A percentile compares a stretch with the other conserved stretches of the same genome.
Conservation (phyloP, 2,797 vertebrate genomes). For the Pagetopsis macropterus region DNA sequence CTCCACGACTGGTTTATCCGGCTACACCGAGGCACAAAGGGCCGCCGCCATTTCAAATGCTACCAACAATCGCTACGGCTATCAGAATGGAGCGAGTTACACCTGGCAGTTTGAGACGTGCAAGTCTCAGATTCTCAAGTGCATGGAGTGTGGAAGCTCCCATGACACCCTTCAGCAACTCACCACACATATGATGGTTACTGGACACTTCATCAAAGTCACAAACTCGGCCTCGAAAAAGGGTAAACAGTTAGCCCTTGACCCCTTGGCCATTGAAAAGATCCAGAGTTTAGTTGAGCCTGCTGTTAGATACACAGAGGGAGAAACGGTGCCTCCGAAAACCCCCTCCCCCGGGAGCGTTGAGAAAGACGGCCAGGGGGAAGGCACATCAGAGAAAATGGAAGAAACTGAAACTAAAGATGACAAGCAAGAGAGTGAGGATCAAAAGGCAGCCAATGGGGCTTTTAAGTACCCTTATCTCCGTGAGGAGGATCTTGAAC, state of each 20-base stretch:
- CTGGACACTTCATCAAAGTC: constrained; percentile 98
- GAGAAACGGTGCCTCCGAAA: constrained; percentile 86
- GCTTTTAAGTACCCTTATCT: constrained; percentile 96
- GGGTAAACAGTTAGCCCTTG: constrained; percentile 96
- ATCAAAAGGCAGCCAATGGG: constrained; percentile 89
- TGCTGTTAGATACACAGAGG: constrained; percentile 83
- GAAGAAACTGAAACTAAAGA: constrained; percentile 87
- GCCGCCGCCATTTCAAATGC: constrained; percentile 83
- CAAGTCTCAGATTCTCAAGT: constrained; percentile 99
- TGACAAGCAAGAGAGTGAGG: constrained; percentile 86
- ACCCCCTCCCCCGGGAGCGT: constrained; percentile 76
- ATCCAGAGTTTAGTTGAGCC: constrained; percentile 93
- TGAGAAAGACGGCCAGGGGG: constrained; percentile 86
- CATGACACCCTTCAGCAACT: constrained; percentile 98
- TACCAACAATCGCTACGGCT: constrained; percentile 95
- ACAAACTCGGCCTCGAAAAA: constrained; percentile 99
- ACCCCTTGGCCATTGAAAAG: constrained; percentile 96
- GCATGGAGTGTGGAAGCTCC: constrained; percentile 99
- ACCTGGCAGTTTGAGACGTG: constrained; percentile 99
- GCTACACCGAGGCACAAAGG: constrained; percentile 89
- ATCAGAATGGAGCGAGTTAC: constrained; percentile 98
- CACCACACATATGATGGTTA: constrained; percentile 99
- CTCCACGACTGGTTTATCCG: constrained; percentile 92
- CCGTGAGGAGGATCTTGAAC: constrained; percentile 97
- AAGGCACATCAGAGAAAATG: constrained; percentile 85